phyloP scores from a whole-genome alignment of 2,888 invertebrate genomes.

The Ametastegia equiseti region DNA sequence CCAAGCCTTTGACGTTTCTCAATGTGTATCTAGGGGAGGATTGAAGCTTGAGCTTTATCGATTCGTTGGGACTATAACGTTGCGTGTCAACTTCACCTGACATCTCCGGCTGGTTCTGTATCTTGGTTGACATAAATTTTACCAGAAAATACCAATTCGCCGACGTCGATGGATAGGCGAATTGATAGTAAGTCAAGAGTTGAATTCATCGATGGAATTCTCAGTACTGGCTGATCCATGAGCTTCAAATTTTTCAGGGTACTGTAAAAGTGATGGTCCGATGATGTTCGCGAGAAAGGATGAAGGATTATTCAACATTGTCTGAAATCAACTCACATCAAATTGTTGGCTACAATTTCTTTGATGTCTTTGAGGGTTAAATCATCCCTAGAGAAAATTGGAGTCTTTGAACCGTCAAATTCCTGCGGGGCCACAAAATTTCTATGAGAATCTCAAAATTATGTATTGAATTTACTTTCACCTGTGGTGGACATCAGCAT shows the following conservation, averaged over 20 bases:
- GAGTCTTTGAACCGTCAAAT: neutral
- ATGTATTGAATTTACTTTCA: neutral
- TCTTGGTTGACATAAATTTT: neutral
- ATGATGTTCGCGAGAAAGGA: neutral
- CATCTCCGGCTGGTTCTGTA: neutral
- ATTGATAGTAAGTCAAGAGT: neutral
- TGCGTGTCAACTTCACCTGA: neutral
- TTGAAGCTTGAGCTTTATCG: neutral
- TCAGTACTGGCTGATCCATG: neutral
- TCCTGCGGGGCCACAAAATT: neutral
- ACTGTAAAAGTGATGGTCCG: neutral
- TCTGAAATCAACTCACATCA: neutral
- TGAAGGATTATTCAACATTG: neutral
- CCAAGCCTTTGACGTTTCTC: slow-evolving; percentile 8
- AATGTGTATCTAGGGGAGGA: neutral
- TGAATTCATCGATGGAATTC: neutral
- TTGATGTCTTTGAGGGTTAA: neutral
- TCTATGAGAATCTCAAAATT: neutral
- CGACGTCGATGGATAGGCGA: neutral
- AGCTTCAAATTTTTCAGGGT: neutral
- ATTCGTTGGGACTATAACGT: neutral
- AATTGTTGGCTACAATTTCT: neutral
- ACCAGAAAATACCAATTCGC: slow-evolving; percentile 5
- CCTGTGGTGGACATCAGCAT: neutral
- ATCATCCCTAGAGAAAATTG: neutral